Base-by-base conservation (phyloP, 2,888 invertebrate species). In the Timema podura region DNA sequence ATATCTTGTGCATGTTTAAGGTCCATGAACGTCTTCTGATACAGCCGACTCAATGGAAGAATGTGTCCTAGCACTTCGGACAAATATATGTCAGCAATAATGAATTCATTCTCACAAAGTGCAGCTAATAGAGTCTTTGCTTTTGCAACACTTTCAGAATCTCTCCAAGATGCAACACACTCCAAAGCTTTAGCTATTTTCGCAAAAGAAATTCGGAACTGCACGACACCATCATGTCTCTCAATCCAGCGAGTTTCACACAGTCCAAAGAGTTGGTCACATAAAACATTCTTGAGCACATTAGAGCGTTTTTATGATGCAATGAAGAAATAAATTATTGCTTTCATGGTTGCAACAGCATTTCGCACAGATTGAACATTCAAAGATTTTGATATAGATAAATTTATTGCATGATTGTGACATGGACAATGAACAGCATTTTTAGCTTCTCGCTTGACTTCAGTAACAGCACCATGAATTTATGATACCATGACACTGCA, bases 181-280 rank as follows among this genome's bases (percentile, higher is more conserved):
- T 30, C 30, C 30, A 30, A 30, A 30, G 3, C 3, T 30, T 30
- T 1, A 51, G 57, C n/a, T 57, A 57, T 30, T 57, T 57, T 57
- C 57, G 30, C 5, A 57, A 57, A 57, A 57, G 3, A 57, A 16
- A 6, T 57, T 57, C 57, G 57, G 57, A 57, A 57, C 57, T 57
- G 57, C 57, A 57, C 1, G 30, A 8, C 57, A 15, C 57, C 57
- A 57, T 57, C 57, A 30, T 57, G 57, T 57, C 71, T 67, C 59
- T 74, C 75, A 0, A 73, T 70, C 74, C 73, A 75, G 15, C 74
- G 68, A 6, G 74, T 75, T 61, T 75, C 74, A 71, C 74, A 75
- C 10, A 74, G 51, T 16, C 71, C 68, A 51, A 64, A 51, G 8
- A 75, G 48, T 59, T 71, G 61, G 48, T 71, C 64, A 54, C 48